Evolutionary conservation across 2,797 vertebrate genomes (phyloP).

Genomic region (Lophius americanus): DNA sequence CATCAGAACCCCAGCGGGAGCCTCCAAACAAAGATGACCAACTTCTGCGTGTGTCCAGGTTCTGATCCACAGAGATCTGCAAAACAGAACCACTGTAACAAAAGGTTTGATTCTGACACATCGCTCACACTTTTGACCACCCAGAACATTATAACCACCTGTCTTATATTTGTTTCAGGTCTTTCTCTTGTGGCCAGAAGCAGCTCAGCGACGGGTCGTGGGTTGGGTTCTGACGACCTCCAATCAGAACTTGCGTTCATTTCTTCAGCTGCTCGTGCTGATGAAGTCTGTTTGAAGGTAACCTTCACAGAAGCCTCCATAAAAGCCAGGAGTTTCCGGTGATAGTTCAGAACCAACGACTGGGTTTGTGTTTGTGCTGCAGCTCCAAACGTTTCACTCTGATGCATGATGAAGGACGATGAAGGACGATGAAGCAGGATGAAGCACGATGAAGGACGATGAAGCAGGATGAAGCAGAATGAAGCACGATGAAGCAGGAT

Average conservation of each 20-base stretch:
- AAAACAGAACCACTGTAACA: too few species aligned
- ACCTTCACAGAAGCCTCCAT: slow-evolving; percentile 76
- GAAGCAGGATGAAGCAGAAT: slow-evolving; percentile 20
- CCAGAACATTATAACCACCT: too few species aligned
- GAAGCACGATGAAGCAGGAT: slow-evolving; percentile 28
- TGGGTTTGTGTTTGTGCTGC: slow-evolving; percentile 75
- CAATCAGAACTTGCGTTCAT: too few species aligned
- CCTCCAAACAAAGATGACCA: background rate
- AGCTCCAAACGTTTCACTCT: slow-evolving; percentile 33
- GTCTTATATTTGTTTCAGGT: too few species aligned
- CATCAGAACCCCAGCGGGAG: background rate
- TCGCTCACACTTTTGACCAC: too few species aligned
- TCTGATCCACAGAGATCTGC: background rate
- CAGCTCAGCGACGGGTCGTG: too few species aligned
- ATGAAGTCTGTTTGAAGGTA: slow-evolving; percentile 64
- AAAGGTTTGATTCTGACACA: too few species aligned
- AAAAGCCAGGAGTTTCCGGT: slow-evolving; percentile 71
- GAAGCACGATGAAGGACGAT: slow-evolving; percentile 26
- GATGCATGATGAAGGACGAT: slow-evolving; percentile 19
- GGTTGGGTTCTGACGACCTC: too few species aligned
- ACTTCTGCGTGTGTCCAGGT: background rate
- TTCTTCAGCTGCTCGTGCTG: too few species aligned
- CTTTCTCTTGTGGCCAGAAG: too few species aligned
- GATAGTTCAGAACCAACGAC: slow-evolving; percentile 60
- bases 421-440: slow-evolving; percentile 13